Evolutionary conservation across 2,888 invertebrate species (phyloP), one percentile per base, ranked within the genome.

Genomic region (Apocheima hispidaria): DNA sequence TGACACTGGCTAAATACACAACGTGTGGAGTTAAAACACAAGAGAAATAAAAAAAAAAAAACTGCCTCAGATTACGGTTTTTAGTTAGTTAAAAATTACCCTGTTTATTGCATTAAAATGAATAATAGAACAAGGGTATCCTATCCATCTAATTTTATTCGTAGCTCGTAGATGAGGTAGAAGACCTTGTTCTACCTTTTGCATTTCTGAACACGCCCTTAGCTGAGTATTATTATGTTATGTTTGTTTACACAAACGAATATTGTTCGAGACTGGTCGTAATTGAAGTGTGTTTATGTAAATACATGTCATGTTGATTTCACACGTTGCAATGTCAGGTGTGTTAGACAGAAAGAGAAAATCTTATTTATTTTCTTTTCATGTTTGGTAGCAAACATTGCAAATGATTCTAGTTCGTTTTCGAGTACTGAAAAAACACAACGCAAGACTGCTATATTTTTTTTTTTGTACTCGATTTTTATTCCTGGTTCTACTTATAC

Each of bases 261-360:
- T 48, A 61, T 61, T 57, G 56, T 61, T 52, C 7, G 35, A 38
- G 52, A 52, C 48, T 33, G 21, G 41, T n/a, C 61, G 40, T 61
- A 46, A 61, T 61, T 52, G 52, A 56, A 48, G 56, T 35, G 55
- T 52, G 56, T 48, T 38, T 46, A 56, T 61, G 52, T 56, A 56
- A 56, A 56, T 52, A 60, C 46, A 56, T 44, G 52, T 48, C 46
- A 56, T 44, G 52, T 48, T 56, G 48, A 57, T 52, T 48, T 12
- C 33, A 56, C 55, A 51, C 52, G 40, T 48, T 56, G 51, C 51
- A 56, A 49, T 60, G n/a, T 26, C 16, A 23, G 10, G 35, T 36
- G 44, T 23, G 18, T 7, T 52, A 12, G 35, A 52, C 40, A 20
- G 7, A 40, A n/a, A 16, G 21, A 21, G n/a, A 21, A 49, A 33